Conservation (phyloP, 1,140 invertebrate genomes). For the Zaprionus davidi region DNA sequence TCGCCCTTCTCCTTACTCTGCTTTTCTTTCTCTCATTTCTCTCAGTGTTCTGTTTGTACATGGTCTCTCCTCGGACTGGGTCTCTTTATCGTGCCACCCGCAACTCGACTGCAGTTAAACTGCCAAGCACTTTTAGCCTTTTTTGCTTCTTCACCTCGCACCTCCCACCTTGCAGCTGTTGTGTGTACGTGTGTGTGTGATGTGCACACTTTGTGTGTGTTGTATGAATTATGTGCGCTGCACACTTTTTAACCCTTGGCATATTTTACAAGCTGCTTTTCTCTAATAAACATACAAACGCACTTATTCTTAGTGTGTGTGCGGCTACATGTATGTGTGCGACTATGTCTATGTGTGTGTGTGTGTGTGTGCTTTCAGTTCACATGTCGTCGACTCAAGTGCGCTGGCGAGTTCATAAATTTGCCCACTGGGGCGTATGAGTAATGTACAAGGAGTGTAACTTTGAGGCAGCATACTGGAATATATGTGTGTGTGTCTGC, state of each 20-base stretch:
- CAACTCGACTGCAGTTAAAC: conserved; percentile 62
- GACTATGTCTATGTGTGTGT: conserved; percentile 28
- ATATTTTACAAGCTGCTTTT: conserved; percentile 81
- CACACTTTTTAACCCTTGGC: conserved; percentile 79
- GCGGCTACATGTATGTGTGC: conserved; percentile 17
- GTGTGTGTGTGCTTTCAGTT: conserved; percentile 32
- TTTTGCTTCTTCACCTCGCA: conserved; percentile 8
- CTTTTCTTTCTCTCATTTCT: conserved; percentile 3
- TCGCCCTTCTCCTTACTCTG: not conserved
- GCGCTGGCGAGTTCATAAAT: conserved; percentile 76
- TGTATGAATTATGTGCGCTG: conserved; percentile 75
- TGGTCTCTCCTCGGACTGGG: not conserved
- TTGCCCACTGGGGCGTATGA: conserved; percentile 81
- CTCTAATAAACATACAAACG: conserved; percentile 78
- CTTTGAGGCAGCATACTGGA: conserved; percentile 25
- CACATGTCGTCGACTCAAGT: conserved; percentile 74
- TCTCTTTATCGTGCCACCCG: conserved; percentile 26
- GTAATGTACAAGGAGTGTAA: conserved; percentile 74
- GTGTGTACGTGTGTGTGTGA: not conserved
- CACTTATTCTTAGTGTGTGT: conserved; percentile 55
- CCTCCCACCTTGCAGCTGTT: conserved; percentile 3
- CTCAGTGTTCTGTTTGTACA: conserved; percentile 35
- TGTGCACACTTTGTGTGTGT: conserved; percentile 50
- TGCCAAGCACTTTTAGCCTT: conserved; percentile 48
- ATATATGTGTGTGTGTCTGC: conserved; percentile 6